Evolutionary conservation across 2,113 vertebrate species (phyloP), one percentile per base, ranked within the genome.

Genomic region (Aegypius monachus): DNA sequence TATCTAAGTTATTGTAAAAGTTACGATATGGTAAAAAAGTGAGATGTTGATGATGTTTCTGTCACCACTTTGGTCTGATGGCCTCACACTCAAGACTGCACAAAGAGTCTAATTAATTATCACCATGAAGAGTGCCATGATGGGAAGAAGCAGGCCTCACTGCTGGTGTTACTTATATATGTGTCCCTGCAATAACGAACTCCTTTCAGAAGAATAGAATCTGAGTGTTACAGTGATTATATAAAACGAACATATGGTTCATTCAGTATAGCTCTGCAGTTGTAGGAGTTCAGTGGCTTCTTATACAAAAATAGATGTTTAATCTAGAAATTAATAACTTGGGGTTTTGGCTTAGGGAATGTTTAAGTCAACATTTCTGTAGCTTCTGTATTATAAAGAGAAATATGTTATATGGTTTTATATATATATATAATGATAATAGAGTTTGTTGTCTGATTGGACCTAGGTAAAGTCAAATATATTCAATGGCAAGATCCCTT

Each of bases 231-330:
- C 32, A 71, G 16, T 32, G 47, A 31, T 87, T 94, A 87, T n/a
- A 18, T 79, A 94, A 90, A 38, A 72, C 3, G 19, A 81, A 74
- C 95, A 89, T 91, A 86, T 78, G 87, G 38, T 91, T 89, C 38
- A 62, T 91, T 78, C 61, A 31, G 43, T 47, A 74, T 55, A 91
- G 62, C 26, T 90, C 9, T 1, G 5, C 52, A 82, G 38, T n/a
- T 83, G 31, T 59, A 55, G 85, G 73, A 87, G 78, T 87, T 91
- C 26, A 36, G 59, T 38, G 13, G 20, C 29, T 93, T 91, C 55
- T 86, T 71, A 62, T 53, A 71, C 29, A 63, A 55, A 94, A 55
- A 38, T 26, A 74, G 19, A n/a, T 63, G 19, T 32, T 90, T 63
- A 40, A 70, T 58, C 27, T 84, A 68, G 32, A 75, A 90, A 52